Evolutionary conservation across 2,113 vertebrate genomes (phyloP), one percentile per base, ranked within the genome.

Genomic region (Junco hyemalis): DNA sequence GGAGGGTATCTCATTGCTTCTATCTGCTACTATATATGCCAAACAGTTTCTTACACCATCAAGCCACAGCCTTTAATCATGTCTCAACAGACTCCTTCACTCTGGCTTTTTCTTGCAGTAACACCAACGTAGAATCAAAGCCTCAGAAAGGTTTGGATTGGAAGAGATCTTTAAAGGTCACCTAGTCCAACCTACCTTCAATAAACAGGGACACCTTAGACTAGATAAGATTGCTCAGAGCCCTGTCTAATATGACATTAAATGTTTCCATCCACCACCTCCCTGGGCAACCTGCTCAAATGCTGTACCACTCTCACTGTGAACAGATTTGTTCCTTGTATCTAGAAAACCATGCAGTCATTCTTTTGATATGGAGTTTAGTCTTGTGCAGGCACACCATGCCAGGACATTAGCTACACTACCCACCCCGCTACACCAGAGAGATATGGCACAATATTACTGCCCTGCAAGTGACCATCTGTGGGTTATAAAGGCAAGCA

Each of bases 161-260:
- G 28, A 84, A 77, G 9, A 12, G 31, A 68, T 12, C 4, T 44
- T 40, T 68, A 57, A 53, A 69, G 12, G 8, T 14, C 33, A 36
- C 14, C 5, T 47, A 24, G 31, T 11, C 25, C 54, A 77, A n/a
- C 12, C 3, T 7, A 18, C 8, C 19, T 68, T 25, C n/a, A n/a
- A 8, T 26, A 5, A 38, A 18, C 10, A 76, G 36, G 35, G 18
- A 29, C 21, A 57, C 19, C 6, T 76, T 48, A 22, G 17, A 26
- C 5, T 15, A 44, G 15, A 18, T 26, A 8, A 72, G 4, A 8
- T 10, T 68, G 24, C 20, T 50, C 22, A 88, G 18, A 64, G 12
- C 4, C 18, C 5, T 2, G 1, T 36, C 12, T 22, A 56, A 9
- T 56, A 17, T 48, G 38, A 35, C 2, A 3, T 50, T 35, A 11